Conservation (phyloP, 64 coral and sea anemone species). For the Montipora cactus region DNA sequence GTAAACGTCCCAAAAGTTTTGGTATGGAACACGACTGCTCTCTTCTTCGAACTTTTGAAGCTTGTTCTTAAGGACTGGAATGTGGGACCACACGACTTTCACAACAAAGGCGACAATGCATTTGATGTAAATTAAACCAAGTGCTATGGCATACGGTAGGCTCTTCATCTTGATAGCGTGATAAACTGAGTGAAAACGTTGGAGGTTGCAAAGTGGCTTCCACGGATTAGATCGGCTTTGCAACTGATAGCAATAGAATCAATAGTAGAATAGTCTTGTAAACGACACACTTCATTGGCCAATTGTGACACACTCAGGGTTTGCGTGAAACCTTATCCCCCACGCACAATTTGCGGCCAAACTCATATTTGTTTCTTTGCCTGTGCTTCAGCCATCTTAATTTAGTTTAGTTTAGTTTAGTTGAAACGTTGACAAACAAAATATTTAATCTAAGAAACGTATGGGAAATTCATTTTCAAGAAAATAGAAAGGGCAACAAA, state of each 20-base stretch:
- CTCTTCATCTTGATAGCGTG: not conserved
- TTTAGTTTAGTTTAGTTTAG: not conserved
- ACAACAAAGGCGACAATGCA: not conserved
- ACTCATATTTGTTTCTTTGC: no score
- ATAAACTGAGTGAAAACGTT: not conserved
- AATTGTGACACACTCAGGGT: not conserved
- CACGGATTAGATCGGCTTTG: not conserved
- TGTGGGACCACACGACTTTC: not conserved
- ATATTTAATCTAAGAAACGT: no score
- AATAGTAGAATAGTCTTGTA: not conserved
- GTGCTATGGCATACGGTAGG: not conserved
- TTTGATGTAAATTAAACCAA: not conserved
- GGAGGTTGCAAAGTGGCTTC: not conserved
- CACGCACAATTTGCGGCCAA: no score
- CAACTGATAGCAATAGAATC: not conserved
- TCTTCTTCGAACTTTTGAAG: slow-evolving; percentile 8
- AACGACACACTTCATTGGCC: not conserved
- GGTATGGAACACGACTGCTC: slow-evolving; percentile 3
- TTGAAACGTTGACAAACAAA: not conserved
- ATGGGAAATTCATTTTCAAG: no score
- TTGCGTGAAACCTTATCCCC: no score
- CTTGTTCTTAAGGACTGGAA: slow-evolving; percentile 11
- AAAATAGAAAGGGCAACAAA: no score
- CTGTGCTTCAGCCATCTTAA: no score
- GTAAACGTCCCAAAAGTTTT: slow-evolving; percentile 46